Conservation (phyloP, 2,113 vertebrate genomes). For the Cavia porcellus region DNA sequence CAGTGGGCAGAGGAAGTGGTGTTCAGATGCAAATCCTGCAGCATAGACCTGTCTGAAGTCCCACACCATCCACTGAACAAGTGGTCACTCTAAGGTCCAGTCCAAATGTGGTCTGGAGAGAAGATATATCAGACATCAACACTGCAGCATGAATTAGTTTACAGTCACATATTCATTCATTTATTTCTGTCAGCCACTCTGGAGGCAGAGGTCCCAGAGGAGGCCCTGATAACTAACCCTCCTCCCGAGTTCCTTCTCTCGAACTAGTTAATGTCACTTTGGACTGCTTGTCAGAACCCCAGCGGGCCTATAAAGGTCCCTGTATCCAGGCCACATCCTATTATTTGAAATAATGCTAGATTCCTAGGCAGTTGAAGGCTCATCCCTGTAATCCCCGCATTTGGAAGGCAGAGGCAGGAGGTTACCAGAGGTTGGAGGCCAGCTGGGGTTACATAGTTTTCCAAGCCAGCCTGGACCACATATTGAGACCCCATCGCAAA, state of each 20-base stretch:
- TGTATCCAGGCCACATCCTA: neutral
- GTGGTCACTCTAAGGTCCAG: neutral
- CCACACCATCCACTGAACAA: neutral
- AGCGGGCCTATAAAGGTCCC: too few relatives aligned
- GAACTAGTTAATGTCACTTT: neutral
- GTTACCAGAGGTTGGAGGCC: too few relatives aligned
- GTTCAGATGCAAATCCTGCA: neutral
- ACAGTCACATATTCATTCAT: accelerated
- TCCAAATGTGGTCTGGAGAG: neutral
- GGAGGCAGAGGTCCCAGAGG: neutral
- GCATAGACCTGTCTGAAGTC: accelerated
- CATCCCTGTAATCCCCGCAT: too few relatives aligned
- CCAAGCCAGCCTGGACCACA: too few relatives aligned
- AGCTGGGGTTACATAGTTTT: too few relatives aligned
- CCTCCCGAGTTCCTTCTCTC: neutral
- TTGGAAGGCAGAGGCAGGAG: too few relatives aligned
- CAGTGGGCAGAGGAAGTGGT: accelerated
- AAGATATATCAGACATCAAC: neutral
- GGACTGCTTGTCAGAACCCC: neutral
- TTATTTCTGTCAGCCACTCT: accelerated
- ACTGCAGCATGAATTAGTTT: neutral
- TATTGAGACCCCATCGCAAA: too few relatives aligned
- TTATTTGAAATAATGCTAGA: neutral
- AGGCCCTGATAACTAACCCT: accelerated
- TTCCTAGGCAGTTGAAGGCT: too few relatives aligned